Conservation (phyloP, 2,113 vertebrate species). For the Menura novaehollandiae region DNA sequence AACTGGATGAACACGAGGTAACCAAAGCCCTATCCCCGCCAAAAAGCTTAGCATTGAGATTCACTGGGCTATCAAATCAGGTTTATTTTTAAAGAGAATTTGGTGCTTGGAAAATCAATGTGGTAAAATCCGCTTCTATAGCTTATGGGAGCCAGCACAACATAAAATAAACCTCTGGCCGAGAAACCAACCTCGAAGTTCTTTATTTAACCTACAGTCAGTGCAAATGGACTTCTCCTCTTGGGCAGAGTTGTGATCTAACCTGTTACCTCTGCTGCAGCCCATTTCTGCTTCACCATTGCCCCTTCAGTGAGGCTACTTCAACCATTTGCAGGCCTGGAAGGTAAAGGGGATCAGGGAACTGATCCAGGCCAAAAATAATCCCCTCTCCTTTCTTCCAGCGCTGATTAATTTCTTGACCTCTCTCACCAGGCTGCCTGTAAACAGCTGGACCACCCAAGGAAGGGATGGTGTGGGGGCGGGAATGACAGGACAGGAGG, state of each 20-base stretch:
- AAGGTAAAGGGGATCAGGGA: not conserved
- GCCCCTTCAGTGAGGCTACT: not conserved
- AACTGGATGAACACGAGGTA: not conserved
- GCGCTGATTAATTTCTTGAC: not conserved
- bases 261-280: not conserved
- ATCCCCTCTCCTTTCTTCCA: not conserved
- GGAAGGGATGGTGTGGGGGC: not conserved
- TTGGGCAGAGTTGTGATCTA: not conserved
- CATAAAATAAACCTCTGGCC: not conserved
- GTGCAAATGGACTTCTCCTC: not conserved
- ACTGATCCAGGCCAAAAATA: not conserved
- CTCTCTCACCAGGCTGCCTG: constrained; percentile 13
- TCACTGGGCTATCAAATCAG: not conserved
- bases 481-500: not conserved
- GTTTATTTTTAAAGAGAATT: not conserved
- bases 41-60: not conserved
- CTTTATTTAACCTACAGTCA: not conserved
- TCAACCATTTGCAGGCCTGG: not conserved
- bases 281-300: not conserved
- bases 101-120: not conserved
- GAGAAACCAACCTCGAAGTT: not conserved
- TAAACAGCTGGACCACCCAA: constrained; percentile 61
- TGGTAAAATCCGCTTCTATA: not conserved
- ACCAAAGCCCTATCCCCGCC: not conserved
- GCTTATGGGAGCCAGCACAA: not conserved